Conservation (phyloP, 2,797 vertebrate genomes). For the Platalea minor region DNA sequence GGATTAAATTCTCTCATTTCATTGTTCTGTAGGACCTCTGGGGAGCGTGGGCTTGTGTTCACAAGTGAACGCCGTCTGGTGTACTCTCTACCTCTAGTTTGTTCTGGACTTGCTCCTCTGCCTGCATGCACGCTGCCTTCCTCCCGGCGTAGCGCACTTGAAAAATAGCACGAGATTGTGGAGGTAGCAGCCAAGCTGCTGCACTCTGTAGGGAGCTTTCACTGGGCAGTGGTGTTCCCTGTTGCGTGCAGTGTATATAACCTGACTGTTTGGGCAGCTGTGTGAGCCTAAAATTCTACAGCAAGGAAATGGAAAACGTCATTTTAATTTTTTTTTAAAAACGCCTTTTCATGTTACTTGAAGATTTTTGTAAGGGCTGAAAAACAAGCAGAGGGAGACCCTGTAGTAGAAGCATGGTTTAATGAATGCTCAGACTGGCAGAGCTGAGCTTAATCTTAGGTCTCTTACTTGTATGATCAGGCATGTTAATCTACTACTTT, state of each 20-base stretch:
- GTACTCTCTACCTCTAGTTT: background rate
- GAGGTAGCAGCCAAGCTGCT: accelerated
- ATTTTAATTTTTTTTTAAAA: background rate
- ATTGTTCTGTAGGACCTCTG: background rate
- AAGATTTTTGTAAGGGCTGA: background rate
- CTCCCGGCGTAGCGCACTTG: accelerated
- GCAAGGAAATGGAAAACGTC: background rate
- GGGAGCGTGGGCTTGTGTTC: background rate
- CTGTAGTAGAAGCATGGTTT: background rate
- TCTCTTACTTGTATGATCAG: background rate
- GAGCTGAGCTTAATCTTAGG: background rate
- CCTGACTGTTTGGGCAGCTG: accelerated
- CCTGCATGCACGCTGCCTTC: background rate
- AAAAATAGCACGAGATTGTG: background rate
- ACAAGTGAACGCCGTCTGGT: accelerated
- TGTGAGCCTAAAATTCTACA: background rate
- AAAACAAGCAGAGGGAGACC: background rate
- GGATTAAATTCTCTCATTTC: background rate
- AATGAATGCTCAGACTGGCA: background rate
- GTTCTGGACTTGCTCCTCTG: background rate
- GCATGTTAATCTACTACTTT: background rate
- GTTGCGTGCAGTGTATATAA: background rate
- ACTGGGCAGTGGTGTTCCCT: background rate
- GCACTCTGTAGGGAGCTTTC: accelerated
- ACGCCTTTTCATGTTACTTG: background rate